A percentile compares a stretch with the other conserved stretches of the same genome.
phyloP scores from a whole-genome alignment of 2,113 vertebrate species.

The Boulengeromyrus knoepffleri region DNA sequence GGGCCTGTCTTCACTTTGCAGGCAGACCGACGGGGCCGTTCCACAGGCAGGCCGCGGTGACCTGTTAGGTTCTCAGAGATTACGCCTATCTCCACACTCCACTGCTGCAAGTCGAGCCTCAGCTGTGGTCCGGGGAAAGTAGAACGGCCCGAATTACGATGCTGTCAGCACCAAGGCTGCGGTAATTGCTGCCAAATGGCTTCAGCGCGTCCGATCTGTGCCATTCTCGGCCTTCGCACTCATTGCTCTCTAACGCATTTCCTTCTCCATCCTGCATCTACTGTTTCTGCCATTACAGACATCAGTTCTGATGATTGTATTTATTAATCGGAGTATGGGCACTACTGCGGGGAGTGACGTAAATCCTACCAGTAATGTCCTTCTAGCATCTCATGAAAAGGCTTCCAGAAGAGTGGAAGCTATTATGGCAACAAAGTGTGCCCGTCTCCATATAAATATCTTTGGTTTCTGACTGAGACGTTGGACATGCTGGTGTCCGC shows the following conservation, averaged over 20 bases:
- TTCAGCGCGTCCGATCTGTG: neutral
- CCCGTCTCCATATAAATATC: neutral
- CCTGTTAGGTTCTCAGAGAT: no score
- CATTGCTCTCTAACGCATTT: neutral
- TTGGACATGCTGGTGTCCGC: neutral
- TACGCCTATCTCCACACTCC: neutral
- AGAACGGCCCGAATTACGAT: neutral
- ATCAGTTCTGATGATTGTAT: neutral
- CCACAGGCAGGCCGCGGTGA: neutral
- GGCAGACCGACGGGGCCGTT: neutral
- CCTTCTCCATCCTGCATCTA: neutral
- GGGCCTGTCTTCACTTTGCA: no score
- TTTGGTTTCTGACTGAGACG: neutral
- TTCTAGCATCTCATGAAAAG: neutral
- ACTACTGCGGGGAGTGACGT: neutral
- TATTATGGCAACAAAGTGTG: neutral
- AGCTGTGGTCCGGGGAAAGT: neutral
- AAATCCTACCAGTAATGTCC: neutral
- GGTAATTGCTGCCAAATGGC: neutral
- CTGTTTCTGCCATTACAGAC: neutral
- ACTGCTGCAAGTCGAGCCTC: neutral
- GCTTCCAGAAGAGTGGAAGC: neutral
- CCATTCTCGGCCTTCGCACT: neutral
- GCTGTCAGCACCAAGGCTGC: neutral
- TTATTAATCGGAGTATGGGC: neutral